A percentile compares a stretch with the other conserved stretches of the same genome.
phyloP scores from a whole-genome alignment of 2,888 invertebrate species.

The Drosophila gaucha region DNA sequence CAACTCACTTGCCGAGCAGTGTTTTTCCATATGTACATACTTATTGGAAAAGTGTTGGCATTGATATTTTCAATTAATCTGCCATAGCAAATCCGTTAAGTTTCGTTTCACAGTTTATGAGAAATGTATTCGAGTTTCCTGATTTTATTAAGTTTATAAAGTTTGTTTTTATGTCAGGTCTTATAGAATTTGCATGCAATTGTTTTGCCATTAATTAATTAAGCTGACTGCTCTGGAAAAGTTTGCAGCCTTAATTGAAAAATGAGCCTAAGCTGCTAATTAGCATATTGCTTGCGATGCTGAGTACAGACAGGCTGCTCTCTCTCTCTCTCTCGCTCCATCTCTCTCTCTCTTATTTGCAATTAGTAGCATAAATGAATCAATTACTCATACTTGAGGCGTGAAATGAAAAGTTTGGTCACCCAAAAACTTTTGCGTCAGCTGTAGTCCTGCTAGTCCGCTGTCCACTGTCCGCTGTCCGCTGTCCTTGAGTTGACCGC shows the following conservation, averaged over 20 bases:
- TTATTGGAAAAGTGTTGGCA: too few relatives aligned
- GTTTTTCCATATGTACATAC: too few relatives aligned
- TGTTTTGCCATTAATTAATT: constrained; percentile 71
- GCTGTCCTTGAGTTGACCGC: constrained; percentile 74
- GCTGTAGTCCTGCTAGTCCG: constrained; percentile 19
- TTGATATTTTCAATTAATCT: too few relatives aligned
- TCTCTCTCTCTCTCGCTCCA: background rate
- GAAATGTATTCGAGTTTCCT: too few relatives aligned
- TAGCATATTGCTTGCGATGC: constrained; percentile 60
- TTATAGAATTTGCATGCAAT: constrained; percentile 17
- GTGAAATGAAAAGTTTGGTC: constrained; percentile 67
- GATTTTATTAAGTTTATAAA: background rate
- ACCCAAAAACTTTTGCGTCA: constrained; percentile 60
- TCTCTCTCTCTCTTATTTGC: constrained; percentile 54
- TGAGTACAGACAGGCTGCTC: background rate
- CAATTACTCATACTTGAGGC: constrained; percentile 82
- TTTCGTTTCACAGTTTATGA: background rate
- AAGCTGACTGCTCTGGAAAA: constrained; percentile 54
- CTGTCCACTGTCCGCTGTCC: constrained; percentile 60
- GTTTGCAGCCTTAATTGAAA: constrained; percentile 69
- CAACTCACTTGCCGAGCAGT: too few relatives aligned
- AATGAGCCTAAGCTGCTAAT: constrained; percentile 78
- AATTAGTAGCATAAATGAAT: constrained; percentile 82
- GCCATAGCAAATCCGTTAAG: too few relatives aligned
- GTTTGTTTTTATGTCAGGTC: constrained; percentile 10